Evolutionary conservation across 2,113 vertebrate genomes (phyloP), one percentile per base, ranked within the genome.

Genomic region (Chauna torquata): DNA sequence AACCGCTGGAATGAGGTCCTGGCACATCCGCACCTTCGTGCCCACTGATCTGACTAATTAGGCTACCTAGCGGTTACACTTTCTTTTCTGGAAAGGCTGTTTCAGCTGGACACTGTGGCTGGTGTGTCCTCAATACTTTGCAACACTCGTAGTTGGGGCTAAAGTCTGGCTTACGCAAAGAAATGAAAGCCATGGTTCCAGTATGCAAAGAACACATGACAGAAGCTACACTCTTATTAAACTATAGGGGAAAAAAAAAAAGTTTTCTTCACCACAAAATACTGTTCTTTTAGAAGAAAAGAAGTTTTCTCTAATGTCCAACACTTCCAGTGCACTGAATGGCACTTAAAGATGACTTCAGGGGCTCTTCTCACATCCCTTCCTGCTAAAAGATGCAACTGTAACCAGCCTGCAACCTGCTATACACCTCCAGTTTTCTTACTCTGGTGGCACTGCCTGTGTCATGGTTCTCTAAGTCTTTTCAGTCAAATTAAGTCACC

Each of bases 1-100:
- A 98, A 97, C 92, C 98, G 95, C 89, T 97, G 96, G 92, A 95
- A 92, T 57, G 61, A 97, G 42, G 87, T 95, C 71, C 97, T 98
- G 97, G 97, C 95, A 98, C 85, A 92, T 93, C 94, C 95, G 96
- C 94, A 98, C 93, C 96, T 98, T 98, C 95, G 97, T 95, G 97
- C 85, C 82, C 97, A 97, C 74, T 96, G 97, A 98, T 98, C 94
- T 97, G 86, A 88, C 95, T 98, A 98, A 98, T 98, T 97, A 98
- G 91, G 77, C 81, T 85, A 92, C 96, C 91, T 96, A 97, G 80
- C 83, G 96, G 88, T 27, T 95, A 55, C 28, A 28, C 57, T 58
- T 71, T 62, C 55, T 80, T 69, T 83, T 84, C 59, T 88, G 22
- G 55, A 90, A 72, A 70, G 94, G 94, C 72, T 95, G 57, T 87